Percentiles rank a stretch among this genome's conserved stretches.
These are phyloP conservation scores for Blomia tropicalis DNA, from an alignment of 2,888 invertebrate genomes.

Conservation along the genomic window DNA sequence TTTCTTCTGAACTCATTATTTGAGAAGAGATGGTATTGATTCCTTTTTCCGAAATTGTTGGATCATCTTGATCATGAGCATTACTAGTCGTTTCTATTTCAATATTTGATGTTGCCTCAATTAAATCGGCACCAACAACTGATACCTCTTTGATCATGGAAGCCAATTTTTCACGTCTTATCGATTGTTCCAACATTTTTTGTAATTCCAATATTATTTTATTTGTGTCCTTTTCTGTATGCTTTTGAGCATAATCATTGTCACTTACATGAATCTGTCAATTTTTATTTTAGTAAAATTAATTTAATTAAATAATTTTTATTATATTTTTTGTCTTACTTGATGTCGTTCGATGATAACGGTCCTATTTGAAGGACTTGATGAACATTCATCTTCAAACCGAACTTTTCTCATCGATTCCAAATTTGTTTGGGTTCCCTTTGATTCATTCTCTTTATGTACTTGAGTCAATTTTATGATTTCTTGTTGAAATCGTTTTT, in stretches of 20 bases:
- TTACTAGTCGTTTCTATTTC: background rate
- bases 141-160: background rate
- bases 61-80: background rate
- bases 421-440: no score
- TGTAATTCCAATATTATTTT: background rate
- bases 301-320: background rate
- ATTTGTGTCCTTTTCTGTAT: no score
- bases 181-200: background rate
- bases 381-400: background rate
- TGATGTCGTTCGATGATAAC: constrained; percentile 1
- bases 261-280: background rate
- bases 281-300: background rate
- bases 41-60: background rate
- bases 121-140: background rate
- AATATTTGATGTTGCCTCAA: no score
- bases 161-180: background rate
- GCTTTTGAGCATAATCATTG: no score
- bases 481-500: no score
- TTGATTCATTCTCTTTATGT: no score
- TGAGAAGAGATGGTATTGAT: background rate
- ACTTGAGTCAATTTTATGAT: no score
- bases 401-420: background rate
- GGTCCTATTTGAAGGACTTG: background rate
- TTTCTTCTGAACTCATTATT: background rate
- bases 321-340: background rate